Conservation (phyloP, 2,888 invertebrate genomes). For the Salticus scenicus region DNA sequence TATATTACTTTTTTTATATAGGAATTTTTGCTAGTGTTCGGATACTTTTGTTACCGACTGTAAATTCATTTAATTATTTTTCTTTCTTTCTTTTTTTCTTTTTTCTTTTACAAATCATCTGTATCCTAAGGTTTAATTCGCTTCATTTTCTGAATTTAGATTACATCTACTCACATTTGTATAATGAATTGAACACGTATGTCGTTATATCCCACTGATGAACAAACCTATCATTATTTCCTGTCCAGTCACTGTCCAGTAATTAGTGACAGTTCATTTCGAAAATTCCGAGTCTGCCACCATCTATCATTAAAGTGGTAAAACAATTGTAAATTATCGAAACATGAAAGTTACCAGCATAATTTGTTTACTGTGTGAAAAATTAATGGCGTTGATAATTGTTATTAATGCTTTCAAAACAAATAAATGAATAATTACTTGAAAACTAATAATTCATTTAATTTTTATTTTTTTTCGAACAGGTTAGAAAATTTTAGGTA, state of each 20-base stretch:
- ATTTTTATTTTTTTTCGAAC: too few species aligned
- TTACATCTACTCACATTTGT: not conserved
- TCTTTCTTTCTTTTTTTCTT: too few species aligned
- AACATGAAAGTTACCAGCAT: not conserved
- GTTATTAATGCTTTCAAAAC: not conserved
- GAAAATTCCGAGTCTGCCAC: not conserved
- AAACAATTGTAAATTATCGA: slow-evolving; percentile 14
- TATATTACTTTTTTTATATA: too few species aligned
- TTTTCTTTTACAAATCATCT: not conserved
- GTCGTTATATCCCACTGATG: not conserved
- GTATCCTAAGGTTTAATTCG: not conserved
- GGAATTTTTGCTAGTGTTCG: too few species aligned
- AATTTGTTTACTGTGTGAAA: not conserved
- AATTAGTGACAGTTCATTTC: slow-evolving; percentile 6
- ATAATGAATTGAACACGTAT: not conserved
- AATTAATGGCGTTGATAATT: not conserved
- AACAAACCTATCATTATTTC: slow-evolving; percentile 5
- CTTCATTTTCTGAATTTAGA: not conserved
- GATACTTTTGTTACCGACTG: too few species aligned
- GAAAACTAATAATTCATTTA: not conserved
- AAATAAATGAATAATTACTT: not conserved
- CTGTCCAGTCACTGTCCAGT: slow-evolving; percentile 12
- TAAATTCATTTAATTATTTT: too few species aligned
- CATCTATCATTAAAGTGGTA: not conserved
- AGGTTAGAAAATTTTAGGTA: too few species aligned